These are phyloP conservation scores for Notodonta dromedarius DNA, from an alignment of 2,888 invertebrate genomes.

Conservation along the genomic window DNA sequence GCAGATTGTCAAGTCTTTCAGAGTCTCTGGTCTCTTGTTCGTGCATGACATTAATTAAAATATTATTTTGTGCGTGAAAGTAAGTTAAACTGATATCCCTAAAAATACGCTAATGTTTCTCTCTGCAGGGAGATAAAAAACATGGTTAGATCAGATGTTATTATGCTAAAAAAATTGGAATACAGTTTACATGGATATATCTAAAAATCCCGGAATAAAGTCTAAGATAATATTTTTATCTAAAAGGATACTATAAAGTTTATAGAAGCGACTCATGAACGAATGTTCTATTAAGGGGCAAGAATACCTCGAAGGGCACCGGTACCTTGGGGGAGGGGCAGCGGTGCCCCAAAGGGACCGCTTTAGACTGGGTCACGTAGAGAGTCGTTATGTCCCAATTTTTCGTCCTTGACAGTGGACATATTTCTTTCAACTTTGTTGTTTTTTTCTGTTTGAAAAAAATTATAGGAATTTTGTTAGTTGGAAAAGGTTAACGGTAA, in stretches of 20 bases:
- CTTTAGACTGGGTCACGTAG: constrained; percentile 58
- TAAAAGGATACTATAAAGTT: constrained; percentile 17
- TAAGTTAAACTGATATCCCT: too few species aligned
- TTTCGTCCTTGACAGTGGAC: constrained; percentile 57
- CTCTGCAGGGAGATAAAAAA: too few species aligned
- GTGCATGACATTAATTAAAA: too few species aligned
- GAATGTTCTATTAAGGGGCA: constrained; percentile 52
- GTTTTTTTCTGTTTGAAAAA: constrained; percentile 17
- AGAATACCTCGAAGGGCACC: constrained; percentile 26
- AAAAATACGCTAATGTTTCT: too few species aligned
- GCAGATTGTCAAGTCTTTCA: too few species aligned
- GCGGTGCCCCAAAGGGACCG: constrained; percentile 49
- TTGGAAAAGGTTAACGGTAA: too few species aligned
- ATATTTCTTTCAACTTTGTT: constrained; percentile 42
- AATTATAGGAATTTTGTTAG: background rate
- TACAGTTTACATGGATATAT: too few species aligned
- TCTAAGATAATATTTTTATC: background rate
- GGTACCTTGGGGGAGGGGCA: constrained; percentile 14
- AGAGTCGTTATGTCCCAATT: constrained; percentile 65
- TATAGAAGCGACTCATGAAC: constrained; percentile 58
- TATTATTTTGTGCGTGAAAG: too few species aligned
- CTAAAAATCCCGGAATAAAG: background rate
- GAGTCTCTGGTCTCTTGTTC: too few species aligned
- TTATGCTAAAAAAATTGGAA: too few species aligned
- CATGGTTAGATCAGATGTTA: too few species aligned